phyloP scores from a whole-genome alignment of 2,797 vertebrate species.

The Onychomys torridus region DNA sequence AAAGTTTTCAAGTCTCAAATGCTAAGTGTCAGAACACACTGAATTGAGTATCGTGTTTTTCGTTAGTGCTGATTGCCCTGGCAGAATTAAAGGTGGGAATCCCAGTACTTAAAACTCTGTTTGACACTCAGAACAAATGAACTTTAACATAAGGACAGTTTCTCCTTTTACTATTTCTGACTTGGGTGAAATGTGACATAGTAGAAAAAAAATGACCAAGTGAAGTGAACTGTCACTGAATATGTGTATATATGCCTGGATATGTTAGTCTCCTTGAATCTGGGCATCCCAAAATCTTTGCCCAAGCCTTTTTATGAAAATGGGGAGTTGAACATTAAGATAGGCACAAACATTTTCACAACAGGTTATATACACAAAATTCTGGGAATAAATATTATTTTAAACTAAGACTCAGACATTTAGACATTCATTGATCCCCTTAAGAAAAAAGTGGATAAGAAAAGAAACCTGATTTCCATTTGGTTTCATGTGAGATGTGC shows the following conservation, averaged over 20 bases:
- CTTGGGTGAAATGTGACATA: slow-evolving; percentile 39
- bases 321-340: slow-evolving; percentile 67
- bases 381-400: slow-evolving; percentile 42
- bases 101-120: neutral
- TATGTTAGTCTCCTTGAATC: slow-evolving; percentile 1
- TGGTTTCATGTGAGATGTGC: neutral
- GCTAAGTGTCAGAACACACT: neutral
- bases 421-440: neutral
- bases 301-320: slow-evolving; percentile 1
- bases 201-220: slow-evolving; percentile 67
- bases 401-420: neutral
- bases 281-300: neutral
- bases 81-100: neutral
- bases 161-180: slow-evolving; percentile 62
- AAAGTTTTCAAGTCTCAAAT: neutral
- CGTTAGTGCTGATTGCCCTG: neutral
- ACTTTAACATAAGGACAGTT: neutral
- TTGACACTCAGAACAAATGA: neutral
- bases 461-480: neutral
- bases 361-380: slow-evolving; percentile 32
- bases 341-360: slow-evolving; percentile 59
- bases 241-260: slow-evolving; percentile 34
- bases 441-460: neutral
- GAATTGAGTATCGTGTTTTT: neutral
- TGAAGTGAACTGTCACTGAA: slow-evolving; percentile 10